A percentile compares a stretch with the other conserved stretches of the same genome.
Conservation (phyloP, 2,888 invertebrate genomes). For the Chromoteleia sp. region DNA sequence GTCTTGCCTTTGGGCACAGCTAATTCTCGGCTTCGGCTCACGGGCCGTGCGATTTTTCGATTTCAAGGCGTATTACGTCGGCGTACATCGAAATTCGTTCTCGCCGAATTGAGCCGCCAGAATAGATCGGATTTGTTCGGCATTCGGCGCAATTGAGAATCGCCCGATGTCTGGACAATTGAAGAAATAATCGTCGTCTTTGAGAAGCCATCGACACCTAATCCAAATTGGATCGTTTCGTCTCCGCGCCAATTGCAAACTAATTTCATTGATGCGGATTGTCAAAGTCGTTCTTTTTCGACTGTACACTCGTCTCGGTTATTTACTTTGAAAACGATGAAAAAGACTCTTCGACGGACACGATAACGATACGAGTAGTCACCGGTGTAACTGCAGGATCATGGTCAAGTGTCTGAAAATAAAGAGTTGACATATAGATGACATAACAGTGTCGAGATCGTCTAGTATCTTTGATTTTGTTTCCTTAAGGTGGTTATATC, state of each 20-base stretch:
- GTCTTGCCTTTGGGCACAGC: constrained; percentile 54
- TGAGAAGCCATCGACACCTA: constrained; percentile 63
- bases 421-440: too few species aligned
- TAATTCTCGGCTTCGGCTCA: constrained; percentile 44
- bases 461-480: too few species aligned
- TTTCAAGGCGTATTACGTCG: constrained; percentile 66
- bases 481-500: too few species aligned
- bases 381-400: not conserved
- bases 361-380: not conserved
- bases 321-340: constrained; percentile 31
- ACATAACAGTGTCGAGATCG: too few species aligned
- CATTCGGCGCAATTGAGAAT: constrained; percentile 60
- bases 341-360: not conserved
- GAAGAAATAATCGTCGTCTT: constrained; percentile 64
- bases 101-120: constrained; percentile 57
- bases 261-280: constrained; percentile 60
- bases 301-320: constrained; percentile 9
- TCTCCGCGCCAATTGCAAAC: constrained; percentile 59
- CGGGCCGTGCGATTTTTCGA: constrained; percentile 61
- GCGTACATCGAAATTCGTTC: constrained; percentile 55
- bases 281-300: constrained; percentile 22
- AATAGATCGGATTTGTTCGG: constrained; percentile 65
- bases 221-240: constrained; percentile 63
- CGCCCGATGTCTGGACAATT: constrained; percentile 56
- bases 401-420: not conserved